These are phyloP conservation scores for Forbesichthys papilliferus DNA, from an alignment of 2,113 vertebrate genomes.

Conservation along the genomic window DNA sequence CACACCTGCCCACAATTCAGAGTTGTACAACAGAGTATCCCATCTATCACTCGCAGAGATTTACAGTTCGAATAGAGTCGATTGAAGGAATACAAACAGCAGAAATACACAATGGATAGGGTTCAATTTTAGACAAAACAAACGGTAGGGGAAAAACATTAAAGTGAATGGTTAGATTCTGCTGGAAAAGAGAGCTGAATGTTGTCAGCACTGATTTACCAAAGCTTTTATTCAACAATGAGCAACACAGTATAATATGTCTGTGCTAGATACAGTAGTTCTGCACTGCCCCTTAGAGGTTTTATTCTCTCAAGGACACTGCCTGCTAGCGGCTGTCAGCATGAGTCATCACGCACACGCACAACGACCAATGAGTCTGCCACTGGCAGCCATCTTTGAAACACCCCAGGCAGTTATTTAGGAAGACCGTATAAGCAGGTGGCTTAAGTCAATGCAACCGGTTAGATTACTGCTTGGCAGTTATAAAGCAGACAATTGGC, in stretches of 20 bases:
- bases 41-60: too few relatives aligned
- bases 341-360: not conserved
- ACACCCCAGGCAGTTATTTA: too few relatives aligned
- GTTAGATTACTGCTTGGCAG: too few relatives aligned
- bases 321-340: too few relatives aligned
- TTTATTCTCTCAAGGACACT: not conserved
- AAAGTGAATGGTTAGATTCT: constrained; percentile 1
- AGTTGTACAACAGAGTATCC: too few relatives aligned
- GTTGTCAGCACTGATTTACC: constrained; percentile 35
- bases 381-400: too few relatives aligned
- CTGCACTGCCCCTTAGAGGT: constrained; percentile 61
- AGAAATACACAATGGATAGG: constrained; percentile 21
- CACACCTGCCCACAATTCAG: too few relatives aligned
- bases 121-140: constrained; percentile 30
- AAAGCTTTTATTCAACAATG: constrained; percentile 21
- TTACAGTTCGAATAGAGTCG: not conserved
- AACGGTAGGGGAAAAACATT: not conserved
- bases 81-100: constrained; percentile 4
- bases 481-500: too few relatives aligned
- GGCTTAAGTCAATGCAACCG: too few relatives aligned
- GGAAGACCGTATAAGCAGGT: too few relatives aligned
- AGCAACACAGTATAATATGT: not conserved
- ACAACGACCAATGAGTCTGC: not conserved
- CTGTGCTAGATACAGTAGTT: constrained; percentile 8
- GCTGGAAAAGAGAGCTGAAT: constrained; percentile 3